Evolutionary conservation across 2,113 vertebrate genomes (phyloP), one percentile per base, ranked within the genome.

Genomic region (Trogon melanurus): DNA sequence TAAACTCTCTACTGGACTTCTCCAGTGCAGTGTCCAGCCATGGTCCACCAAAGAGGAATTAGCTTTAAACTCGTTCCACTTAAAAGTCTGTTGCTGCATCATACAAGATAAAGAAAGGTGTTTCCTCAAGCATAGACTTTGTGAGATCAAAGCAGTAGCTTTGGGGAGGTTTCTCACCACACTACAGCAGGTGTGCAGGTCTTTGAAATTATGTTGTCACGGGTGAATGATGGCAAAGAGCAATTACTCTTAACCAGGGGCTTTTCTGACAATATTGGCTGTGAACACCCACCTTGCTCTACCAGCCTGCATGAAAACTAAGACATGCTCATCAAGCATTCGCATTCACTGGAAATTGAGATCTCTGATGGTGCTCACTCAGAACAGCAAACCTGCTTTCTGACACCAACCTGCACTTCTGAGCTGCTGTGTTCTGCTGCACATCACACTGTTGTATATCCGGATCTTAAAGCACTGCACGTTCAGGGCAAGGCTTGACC

Each of bases 391-490:
- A 75, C 26, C 29, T 14, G 26, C 41, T 47, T 34, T 41, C 53
- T 65, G 62, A 54, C 53, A 79, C 38, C 76, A 87, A 30, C 36
- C 41, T 15, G 23, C 17, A 5, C 29, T 25, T 25, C 57, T n/a
- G 65, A 71, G 56, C 57, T 45, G 41, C 5, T 22, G 32, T 16
- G 5, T 32, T 79, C 70, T 56, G 32, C 54, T 32, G 45, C 67
- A 88, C 70, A 38, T 13, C 44, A 29, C 65, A 36, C 0, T 41
- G 41, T 41, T 41, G 0, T 5, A 4, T 9, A 5, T 22, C 32
- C 19, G 66, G 60, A 71, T 30, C 57, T 48, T 29, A 64, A 38
- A 16, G 18, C 2, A 5, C 50, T 53, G 72, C 82, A 38, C 0
- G 1, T 29, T 16, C 47, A 25, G 18, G 50, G 27, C 79, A 91